These are phyloP conservation scores for Zaprionus nigranus DNA, from an alignment of 1,140 invertebrate species.

Conservation along the genomic window DNA sequence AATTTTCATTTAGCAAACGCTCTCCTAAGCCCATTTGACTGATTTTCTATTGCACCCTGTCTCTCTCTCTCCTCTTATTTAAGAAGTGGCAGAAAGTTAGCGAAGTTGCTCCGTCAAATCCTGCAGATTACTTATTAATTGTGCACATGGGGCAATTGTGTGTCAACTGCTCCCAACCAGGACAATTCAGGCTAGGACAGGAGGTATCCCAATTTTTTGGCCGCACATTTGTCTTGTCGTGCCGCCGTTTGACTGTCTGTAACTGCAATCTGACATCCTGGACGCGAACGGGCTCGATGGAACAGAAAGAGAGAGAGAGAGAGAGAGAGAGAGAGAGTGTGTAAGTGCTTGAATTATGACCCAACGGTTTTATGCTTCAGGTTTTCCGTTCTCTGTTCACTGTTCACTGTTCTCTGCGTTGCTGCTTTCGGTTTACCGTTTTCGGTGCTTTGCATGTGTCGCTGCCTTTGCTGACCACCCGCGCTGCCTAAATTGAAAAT, in stretches of 20 bases:
- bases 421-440: slow-evolving; percentile 40
- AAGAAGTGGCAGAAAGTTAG: slow-evolving; percentile 11
- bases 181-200: not conserved
- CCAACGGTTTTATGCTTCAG: slow-evolving; percentile 11
- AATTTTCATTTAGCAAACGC: not conserved
- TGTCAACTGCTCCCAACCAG: slow-evolving; percentile 30
- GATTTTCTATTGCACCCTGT: not conserved
- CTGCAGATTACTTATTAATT: slow-evolving; percentile 47
- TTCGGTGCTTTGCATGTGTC: slow-evolving; percentile 63
- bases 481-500: slow-evolving; percentile 75
- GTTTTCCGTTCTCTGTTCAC: not conserved
- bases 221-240: slow-evolving; percentile 45
- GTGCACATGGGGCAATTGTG: slow-evolving; percentile 26
- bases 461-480: slow-evolving; percentile 37
- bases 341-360: slow-evolving; percentile 41
- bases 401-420: slow-evolving; percentile 5
- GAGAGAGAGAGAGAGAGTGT: not conserved
- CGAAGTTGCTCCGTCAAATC: slow-evolving; percentile 17
- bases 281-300: slow-evolving; percentile 5
- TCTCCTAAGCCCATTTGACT: not conserved
- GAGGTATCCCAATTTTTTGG: slow-evolving; percentile 18
- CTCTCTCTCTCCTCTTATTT: no score
- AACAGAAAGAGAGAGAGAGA: not conserved
- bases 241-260: slow-evolving; percentile 13
- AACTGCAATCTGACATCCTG: slow-evolving; percentile 31